Conservation (phyloP, 1,140 invertebrate species). For the Papilio helenus region DNA sequence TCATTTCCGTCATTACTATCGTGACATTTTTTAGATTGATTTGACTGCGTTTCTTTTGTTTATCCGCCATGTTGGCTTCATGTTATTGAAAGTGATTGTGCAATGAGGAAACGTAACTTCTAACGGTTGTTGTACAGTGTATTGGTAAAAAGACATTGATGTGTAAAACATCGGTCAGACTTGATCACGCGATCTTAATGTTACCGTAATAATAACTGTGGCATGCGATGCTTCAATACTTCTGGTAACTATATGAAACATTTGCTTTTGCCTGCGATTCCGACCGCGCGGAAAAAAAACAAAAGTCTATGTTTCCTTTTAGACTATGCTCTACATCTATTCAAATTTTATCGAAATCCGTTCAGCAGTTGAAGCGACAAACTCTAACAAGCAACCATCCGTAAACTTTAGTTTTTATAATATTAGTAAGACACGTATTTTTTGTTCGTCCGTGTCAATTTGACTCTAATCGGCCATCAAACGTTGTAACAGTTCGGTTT, state of each 20-base stretch:
- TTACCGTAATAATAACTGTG: conserved; percentile 71
- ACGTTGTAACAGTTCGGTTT: not conserved
- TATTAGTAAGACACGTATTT: not conserved
- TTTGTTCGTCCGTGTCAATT: not conserved
- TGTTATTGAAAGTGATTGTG: conserved; percentile 51
- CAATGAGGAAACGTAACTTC: conserved; percentile 54
- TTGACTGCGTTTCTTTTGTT: conserved; percentile 19
- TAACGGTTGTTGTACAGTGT: conserved; percentile 34
- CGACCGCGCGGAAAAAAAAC: no score
- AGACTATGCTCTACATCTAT: no score
- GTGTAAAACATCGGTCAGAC: conserved; percentile 49
- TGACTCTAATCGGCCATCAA: not conserved
- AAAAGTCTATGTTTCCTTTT: no score
- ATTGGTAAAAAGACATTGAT: conserved; percentile 41
- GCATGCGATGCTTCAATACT: conserved; percentile 49
- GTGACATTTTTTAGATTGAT: conserved; percentile 22
- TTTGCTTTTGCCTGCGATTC: not conserved
- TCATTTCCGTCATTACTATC: conserved; percentile 31
- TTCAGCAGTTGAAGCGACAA: no score
- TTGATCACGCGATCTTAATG: conserved; percentile 57
- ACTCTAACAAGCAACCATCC: no score
- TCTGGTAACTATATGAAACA: conserved; percentile 38
- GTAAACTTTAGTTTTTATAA: no score
- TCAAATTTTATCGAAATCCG: no score
- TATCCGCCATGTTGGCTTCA: conserved; percentile 8